These are phyloP conservation scores for Phymanthus crucifer DNA, from an alignment of 92 coral and sea anemone genomes.

Conservation along the genomic window DNA sequence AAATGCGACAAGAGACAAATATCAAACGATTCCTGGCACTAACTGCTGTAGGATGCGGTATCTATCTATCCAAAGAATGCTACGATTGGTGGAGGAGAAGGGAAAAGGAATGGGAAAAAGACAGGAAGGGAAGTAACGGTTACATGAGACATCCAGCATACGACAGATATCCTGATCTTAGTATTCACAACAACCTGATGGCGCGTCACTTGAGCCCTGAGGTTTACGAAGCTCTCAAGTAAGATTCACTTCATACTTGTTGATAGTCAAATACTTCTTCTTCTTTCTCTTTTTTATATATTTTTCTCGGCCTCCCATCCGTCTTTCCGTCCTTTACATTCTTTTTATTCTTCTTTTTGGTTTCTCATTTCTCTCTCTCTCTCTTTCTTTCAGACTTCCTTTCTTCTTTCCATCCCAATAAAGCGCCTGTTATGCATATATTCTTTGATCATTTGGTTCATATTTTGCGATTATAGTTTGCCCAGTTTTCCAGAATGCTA, in stretches of 20 bases:
- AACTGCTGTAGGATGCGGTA: conserved; percentile 46
- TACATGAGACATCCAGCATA: conserved; percentile 63
- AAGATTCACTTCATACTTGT: conserved; percentile 2
- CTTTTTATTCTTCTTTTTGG: too few species aligned
- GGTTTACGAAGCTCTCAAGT: conserved; percentile 71
- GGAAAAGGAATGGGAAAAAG: neutral
- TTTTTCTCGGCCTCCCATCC: too few species aligned
- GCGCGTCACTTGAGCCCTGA: conserved; percentile 74
- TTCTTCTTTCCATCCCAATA: too few species aligned
- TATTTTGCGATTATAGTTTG: too few species aligned
- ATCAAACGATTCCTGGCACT: neutral
- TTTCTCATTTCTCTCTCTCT: too few species aligned
- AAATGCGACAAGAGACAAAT: neutral
- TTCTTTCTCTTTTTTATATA: too few species aligned
- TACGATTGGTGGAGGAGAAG: conserved; percentile 23
- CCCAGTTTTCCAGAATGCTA: neutral
- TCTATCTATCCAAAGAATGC: conserved; percentile 43
- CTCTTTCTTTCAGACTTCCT: too few species aligned
- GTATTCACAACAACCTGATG: conserved; percentile 70
- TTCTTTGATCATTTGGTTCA: too few species aligned
- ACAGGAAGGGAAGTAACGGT: conserved; percentile 43
- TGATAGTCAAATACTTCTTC: too few species aligned
- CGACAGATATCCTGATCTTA: conserved; percentile 70
- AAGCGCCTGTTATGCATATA: too few species aligned
- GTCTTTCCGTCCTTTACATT: too few species aligned